Evolutionary conservation across 2,888 invertebrate species (phyloP).

Genomic region (Tenthredo scrophulariae): DNA sequence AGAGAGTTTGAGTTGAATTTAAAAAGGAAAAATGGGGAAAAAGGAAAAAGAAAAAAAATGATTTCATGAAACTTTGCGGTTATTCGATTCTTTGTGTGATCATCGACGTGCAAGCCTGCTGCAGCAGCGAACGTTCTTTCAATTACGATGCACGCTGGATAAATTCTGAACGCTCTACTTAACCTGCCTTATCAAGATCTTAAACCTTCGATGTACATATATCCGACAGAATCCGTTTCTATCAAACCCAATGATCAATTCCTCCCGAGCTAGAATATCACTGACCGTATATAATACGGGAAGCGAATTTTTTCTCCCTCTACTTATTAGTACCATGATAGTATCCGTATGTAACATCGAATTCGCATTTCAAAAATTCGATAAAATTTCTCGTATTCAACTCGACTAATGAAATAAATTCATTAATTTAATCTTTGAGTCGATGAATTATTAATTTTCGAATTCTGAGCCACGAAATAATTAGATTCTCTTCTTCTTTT

Average conservation of each 20-base stretch:
- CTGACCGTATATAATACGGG: not conserved
- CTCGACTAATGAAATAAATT: too few species aligned
- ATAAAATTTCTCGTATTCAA: too few species aligned
- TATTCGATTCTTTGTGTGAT: conserved; percentile 36
- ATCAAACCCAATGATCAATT: conserved; percentile 32
- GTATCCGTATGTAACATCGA: too few species aligned
- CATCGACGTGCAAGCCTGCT: conserved; percentile 11
- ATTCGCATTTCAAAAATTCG: too few species aligned
- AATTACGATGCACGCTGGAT: conserved; percentile 38
- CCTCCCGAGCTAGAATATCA: conserved; percentile 9
- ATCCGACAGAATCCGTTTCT: conserved; percentile 34
- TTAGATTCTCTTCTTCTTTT: too few species aligned
- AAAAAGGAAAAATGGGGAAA: not conserved
- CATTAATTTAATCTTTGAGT: too few species aligned
- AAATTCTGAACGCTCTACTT: conserved; percentile 61
- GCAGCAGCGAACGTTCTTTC: conserved; percentile 28
- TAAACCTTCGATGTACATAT: conserved; percentile 21
- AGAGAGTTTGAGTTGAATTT: not conserved
- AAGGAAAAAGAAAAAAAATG: not conserved
- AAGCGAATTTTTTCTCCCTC: not conserved
- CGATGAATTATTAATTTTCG: too few species aligned
- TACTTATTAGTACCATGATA: not conserved
- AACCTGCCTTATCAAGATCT: conserved; percentile 54
- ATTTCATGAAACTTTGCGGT: conserved; percentile 46
- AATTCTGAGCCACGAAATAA: too few species aligned